Conservation (phyloP, 2,888 invertebrate species). For the Carpatolechia fugitivella region DNA sequence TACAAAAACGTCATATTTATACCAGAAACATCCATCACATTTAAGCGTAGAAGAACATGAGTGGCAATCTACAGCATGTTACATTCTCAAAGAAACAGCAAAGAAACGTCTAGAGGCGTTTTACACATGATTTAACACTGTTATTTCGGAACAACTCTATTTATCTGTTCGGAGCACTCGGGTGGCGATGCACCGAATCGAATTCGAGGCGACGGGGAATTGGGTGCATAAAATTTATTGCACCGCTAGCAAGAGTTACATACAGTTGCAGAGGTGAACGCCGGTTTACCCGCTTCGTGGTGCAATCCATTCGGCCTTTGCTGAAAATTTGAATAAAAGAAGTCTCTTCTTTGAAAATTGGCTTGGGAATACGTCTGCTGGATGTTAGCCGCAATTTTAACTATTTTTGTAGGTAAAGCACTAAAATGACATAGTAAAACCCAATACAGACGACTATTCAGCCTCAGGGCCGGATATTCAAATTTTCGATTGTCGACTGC, state of each 20-base stretch:
- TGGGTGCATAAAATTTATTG: conserved; percentile 60
- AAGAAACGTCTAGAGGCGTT: conserved; percentile 2
- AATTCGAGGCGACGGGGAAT: conserved; percentile 54
- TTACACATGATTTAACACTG: conserved; percentile 20
- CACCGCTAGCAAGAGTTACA: conserved; percentile 32
- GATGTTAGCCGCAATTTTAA: neutral
- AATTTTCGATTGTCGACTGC: neutral
- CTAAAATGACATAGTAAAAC: neutral
- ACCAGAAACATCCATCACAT: too few relatives aligned
- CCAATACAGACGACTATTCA: neutral
- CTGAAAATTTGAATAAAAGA: conserved; percentile 14
- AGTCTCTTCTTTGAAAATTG: conserved; percentile 7
- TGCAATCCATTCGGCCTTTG: conserved; percentile 10
- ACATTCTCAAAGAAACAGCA: neutral
- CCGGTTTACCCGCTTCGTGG: conserved; percentile 7
- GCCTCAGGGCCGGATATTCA: neutral
- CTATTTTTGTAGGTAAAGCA: neutral
- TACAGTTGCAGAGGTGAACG: conserved; percentile 24
- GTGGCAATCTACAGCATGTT: conserved; percentile 11
- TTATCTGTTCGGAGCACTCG: conserved; percentile 38
- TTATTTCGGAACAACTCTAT: conserved; percentile 51
- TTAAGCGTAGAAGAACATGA: too few relatives aligned
- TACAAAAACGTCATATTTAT: too few relatives aligned
- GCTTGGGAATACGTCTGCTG: conserved; percentile 3
- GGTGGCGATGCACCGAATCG: conserved; percentile 52